Evolutionary conservation across 2,797 vertebrate genomes (phyloP).

Genomic region (Rhinogobio ventralis): DNA sequence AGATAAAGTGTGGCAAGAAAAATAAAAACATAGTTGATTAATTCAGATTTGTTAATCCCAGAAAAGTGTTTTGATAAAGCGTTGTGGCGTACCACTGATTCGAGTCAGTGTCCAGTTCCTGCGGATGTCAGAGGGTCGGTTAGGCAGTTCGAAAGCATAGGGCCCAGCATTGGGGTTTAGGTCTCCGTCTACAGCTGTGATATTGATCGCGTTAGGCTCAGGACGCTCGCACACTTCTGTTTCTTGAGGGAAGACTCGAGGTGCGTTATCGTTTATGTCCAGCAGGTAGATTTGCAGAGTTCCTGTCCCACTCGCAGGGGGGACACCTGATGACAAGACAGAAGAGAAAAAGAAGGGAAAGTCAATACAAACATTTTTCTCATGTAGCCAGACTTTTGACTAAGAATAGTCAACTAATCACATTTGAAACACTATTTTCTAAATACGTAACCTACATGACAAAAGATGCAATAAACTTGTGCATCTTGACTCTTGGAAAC

Average conservation of each 20-base stretch:
- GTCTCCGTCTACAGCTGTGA: slow-evolving; percentile 93
- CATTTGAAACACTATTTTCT: not conserved
- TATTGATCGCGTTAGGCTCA: slow-evolving; percentile 91
- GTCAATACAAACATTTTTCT: not conserved
- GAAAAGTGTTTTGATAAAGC: not conserved
- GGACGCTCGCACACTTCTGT: slow-evolving; percentile 92
- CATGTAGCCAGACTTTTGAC: not conserved
- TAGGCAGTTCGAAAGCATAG: slow-evolving; percentile 91
- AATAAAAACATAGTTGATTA: not conserved
- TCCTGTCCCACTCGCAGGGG: slow-evolving; percentile 92
- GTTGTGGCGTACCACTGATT: slow-evolving; percentile 80
- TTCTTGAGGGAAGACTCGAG: slow-evolving; percentile 91
- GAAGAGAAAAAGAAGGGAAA: slow-evolving; percentile 6
- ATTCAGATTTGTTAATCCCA: not conserved
- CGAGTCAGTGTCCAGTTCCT: slow-evolving; percentile 94
- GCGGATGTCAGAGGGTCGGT: slow-evolving; percentile 82
- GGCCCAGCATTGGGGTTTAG: slow-evolving; percentile 93
- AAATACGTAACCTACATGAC: not conserved
- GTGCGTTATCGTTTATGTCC: slow-evolving; percentile 97
- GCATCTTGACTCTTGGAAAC: not conserved
- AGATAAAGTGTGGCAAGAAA: not conserved
- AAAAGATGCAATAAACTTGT: not conserved
- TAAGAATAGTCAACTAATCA: not conserved
- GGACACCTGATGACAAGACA: slow-evolving; percentile 79
- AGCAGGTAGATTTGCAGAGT: slow-evolving; percentile 92